phyloP scores from a whole-genome alignment of 2,888 invertebrate genomes.

The Philaethria dido region DNA sequence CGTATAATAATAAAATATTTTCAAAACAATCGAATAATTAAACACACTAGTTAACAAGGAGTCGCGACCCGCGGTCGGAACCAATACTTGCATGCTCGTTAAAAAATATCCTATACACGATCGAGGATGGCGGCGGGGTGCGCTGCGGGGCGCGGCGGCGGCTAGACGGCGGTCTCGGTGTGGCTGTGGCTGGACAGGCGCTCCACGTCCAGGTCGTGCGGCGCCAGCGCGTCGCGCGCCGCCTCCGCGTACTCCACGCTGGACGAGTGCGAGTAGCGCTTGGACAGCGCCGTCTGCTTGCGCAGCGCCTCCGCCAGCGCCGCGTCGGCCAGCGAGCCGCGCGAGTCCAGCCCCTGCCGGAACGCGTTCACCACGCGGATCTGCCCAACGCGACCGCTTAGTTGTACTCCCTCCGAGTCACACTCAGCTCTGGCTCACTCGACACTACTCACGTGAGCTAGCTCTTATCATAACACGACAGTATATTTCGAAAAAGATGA shows the following conservation, averaged over 20 bases:
- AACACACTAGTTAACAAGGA: constrained; percentile 84
- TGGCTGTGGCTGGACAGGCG: constrained; percentile 96
- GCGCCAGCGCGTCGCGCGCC: constrained; percentile 93
- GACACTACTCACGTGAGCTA: constrained; percentile 25
- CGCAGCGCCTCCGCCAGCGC: constrained; percentile 96
- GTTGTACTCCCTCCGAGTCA: constrained; percentile 43
- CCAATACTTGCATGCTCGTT: constrained; percentile 61
- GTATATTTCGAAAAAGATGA: not conserved
- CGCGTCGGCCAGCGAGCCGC: constrained; percentile 96
- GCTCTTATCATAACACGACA: constrained; percentile 28
- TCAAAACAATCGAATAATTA: constrained; percentile 84
- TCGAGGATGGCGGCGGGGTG: constrained; percentile 54
- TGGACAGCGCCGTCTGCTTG: constrained; percentile 96
- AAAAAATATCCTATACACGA: constrained; percentile 73
- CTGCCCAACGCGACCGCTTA: constrained; percentile 83
- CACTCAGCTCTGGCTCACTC: constrained; percentile 38
- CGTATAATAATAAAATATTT: constrained; percentile 84
- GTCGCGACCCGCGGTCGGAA: constrained; percentile 62
- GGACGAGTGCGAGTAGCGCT: constrained; percentile 94
- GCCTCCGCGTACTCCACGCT: constrained; percentile 94
- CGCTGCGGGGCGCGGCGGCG: constrained; percentile 45
- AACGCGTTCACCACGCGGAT: constrained; percentile 99
- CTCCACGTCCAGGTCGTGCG: constrained; percentile 96
- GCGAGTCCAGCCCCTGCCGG: constrained; percentile 99
- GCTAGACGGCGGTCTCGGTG: constrained; percentile 96